phyloP scores from a whole-genome alignment of 1,140 invertebrate species.

The Anastatus disparis region DNA sequence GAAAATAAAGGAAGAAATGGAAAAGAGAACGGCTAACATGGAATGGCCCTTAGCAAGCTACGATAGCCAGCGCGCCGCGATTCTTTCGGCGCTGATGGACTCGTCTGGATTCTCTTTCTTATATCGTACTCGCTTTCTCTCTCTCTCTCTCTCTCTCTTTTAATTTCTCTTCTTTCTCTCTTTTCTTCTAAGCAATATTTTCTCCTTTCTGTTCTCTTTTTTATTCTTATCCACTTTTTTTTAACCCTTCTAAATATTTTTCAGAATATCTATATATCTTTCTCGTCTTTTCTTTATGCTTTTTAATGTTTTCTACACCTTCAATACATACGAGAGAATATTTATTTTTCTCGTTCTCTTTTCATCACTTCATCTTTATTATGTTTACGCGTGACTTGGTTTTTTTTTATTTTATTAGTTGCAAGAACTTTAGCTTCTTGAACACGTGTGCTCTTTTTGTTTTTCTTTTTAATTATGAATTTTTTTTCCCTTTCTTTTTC shows the following conservation, averaged over 20 bases:
- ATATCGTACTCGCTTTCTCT: slow-evolving; percentile 46
- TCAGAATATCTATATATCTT: not conserved
- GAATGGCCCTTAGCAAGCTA: slow-evolving; percentile 66
- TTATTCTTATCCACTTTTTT: not conserved
- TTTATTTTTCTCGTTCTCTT: not conserved
- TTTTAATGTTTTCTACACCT: no score
- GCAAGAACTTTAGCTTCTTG: no score
- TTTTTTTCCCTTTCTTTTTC: no score
- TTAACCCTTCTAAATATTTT: not conserved
- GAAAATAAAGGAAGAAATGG: slow-evolving; percentile 51
- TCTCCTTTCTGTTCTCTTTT: not conserved
- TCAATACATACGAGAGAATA: no score
- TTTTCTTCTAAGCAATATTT: no score
- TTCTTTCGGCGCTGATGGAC: slow-evolving; percentile 52
- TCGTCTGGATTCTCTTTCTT: slow-evolving; percentile 46
- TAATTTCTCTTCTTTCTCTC: not conserved
- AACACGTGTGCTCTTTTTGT: no score
- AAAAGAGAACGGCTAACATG: slow-evolving; percentile 65
- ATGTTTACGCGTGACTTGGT: not conserved
- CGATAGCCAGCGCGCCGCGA: slow-evolving; percentile 56
- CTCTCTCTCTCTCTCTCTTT: slow-evolving; percentile 22
- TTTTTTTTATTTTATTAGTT: not conserved
- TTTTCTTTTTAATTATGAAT: no score
- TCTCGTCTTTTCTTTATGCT: not conserved
- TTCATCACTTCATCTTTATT: not conserved